A percentile compares a stretch with the other conserved stretches of the same genome.
phyloP scores from a whole-genome alignment of 2,888 invertebrate species.

The Eupithecia centaureata region DNA sequence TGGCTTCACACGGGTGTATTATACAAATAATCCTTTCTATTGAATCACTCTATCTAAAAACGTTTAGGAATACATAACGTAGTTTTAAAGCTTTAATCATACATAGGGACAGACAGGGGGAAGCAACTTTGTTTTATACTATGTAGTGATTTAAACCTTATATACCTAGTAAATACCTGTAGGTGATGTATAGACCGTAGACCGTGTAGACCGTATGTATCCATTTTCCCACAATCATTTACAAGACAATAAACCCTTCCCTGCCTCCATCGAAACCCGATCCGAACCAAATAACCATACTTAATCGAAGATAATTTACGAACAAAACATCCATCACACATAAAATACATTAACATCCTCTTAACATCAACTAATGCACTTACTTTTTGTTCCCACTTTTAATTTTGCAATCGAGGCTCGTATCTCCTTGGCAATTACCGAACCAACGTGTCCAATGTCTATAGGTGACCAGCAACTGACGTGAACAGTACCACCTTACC shows the following conservation, averaged over 20 bases:
- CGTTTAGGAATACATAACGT: too few species aligned
- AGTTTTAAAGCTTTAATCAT: too few species aligned
- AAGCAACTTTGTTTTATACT: too few species aligned
- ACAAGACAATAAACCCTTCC: background rate
- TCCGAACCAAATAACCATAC: constrained; percentile 7
- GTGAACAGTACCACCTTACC: constrained; percentile 4
- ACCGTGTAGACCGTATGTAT: background rate
- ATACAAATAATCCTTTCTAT: too few species aligned
- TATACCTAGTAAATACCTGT: too few species aligned
- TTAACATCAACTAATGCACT: constrained; percentile 56
- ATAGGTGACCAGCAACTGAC: constrained; percentile 13
- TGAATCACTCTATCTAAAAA: too few species aligned
- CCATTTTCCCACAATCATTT: background rate
- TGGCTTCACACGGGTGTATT: too few species aligned
- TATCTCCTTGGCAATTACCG: constrained; percentile 73
- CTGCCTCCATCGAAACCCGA: background rate
- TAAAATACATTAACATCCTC: constrained; percentile 52
- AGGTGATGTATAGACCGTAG: too few species aligned
- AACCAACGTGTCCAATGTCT: constrained; percentile 53
- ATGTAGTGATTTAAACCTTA: too few species aligned
- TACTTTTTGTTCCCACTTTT: constrained; percentile 61
- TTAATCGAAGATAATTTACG: constrained; percentile 29
- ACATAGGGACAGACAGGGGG: too few species aligned
- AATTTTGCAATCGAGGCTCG: constrained; percentile 67
- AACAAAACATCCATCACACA: constrained; percentile 42